phyloP scores from a whole-genome alignment of 1,140 invertebrate species.

The Tigriopus japonicus region DNA sequence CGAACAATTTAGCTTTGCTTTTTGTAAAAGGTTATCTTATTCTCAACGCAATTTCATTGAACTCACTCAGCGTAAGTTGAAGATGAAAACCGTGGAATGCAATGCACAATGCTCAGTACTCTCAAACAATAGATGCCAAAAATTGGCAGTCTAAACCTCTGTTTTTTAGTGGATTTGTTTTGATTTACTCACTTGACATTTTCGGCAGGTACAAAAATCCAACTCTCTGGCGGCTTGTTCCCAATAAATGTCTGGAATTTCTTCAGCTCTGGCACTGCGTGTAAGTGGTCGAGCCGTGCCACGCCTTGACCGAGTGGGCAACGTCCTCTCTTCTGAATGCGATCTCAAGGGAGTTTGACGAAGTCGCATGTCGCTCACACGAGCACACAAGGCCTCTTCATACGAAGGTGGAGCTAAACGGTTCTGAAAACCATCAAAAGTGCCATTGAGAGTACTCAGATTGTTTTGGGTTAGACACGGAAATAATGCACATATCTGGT shows the following conservation, averaged over 20 bases:
- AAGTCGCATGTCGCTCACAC: not conserved
- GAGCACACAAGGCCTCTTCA: slow-evolving; percentile 18
- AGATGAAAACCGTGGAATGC: too few relatives aligned
- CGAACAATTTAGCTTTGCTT: too few relatives aligned
- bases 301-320: not conserved
- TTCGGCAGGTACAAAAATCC: slow-evolving; percentile 14
- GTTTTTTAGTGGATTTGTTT: too few relatives aligned
- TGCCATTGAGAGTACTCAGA: not conserved
- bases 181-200: slow-evolving; percentile 11
- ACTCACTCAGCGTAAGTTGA: too few relatives aligned
- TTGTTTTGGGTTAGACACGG: too few relatives aligned
- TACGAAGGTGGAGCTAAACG: slow-evolving; percentile 17
- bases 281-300: not conserved
- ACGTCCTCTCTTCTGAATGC: not conserved
- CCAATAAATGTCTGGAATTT: slow-evolving; percentile 15
- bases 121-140: too few relatives aligned
- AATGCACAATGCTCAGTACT: too few relatives aligned
- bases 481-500: too few relatives aligned
- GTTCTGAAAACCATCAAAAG: not conserved
- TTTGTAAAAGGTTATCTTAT: too few relatives aligned
- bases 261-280: slow-evolving; percentile 1
- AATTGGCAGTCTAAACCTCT: too few relatives aligned
- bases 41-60: too few relatives aligned
- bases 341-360: not conserved
- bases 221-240: slow-evolving; percentile 12